Conservation (phyloP, 2,888 invertebrate genomes). For the Atethmia centrago region DNA sequence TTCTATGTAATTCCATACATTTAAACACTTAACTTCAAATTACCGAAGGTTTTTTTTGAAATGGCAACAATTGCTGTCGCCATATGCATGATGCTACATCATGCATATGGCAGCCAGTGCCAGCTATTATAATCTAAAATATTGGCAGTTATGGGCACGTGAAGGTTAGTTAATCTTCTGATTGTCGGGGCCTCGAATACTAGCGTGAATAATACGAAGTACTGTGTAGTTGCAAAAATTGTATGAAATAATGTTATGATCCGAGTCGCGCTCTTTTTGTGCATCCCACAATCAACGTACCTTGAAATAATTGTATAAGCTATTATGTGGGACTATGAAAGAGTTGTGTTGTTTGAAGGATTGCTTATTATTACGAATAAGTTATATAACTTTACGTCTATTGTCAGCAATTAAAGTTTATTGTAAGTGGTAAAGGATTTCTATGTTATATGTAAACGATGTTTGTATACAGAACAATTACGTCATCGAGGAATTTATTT, state of each 20-base stretch:
- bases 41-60: slow-evolving; percentile 28
- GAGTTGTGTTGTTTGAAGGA: slow-evolving; percentile 37
- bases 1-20: slow-evolving; percentile 14
- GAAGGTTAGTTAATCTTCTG: slow-evolving; percentile 71
- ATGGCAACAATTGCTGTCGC: slow-evolving; percentile 42
- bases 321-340: slow-evolving; percentile 40
- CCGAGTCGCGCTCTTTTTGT: slow-evolving; percentile 46
- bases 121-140: slow-evolving; percentile 62
- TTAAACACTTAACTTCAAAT: slow-evolving; percentile 29
- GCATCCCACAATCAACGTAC: slow-evolving; percentile 45
- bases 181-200: slow-evolving; percentile 57
- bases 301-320: slow-evolving; percentile 54
- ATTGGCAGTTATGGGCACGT: slow-evolving; percentile 64
- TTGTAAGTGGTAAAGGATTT: slow-evolving; percentile 43
- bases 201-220: slow-evolving; percentile 46
- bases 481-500: slow-evolving; percentile 35
- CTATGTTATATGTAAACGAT: slow-evolving; percentile 29
- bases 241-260: slow-evolving; percentile 29
- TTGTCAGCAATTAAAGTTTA: slow-evolving; percentile 47
- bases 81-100: no score
- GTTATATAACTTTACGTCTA: slow-evolving; percentile 56
- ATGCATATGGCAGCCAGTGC: slow-evolving; percentile 31
- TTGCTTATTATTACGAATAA: slow-evolving; percentile 44
- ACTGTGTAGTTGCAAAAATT: slow-evolving; percentile 33
- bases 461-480: slow-evolving; percentile 30